phyloP scores from a whole-genome alignment of 2,113 vertebrate genomes.

The Cyanistes caeruleus region DNA sequence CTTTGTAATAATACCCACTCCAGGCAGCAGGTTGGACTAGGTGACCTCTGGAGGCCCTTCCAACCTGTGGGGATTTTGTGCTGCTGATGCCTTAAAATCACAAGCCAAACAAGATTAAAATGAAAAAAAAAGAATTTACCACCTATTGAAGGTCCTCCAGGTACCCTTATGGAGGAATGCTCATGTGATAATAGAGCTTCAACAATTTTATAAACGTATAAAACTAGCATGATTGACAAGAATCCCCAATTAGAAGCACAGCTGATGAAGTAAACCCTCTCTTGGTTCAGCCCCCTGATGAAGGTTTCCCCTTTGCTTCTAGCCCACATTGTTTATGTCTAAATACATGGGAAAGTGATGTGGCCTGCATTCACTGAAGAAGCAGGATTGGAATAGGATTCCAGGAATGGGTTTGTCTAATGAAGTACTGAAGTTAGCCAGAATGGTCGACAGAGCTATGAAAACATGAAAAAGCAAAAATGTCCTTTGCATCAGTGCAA shows the following conservation, averaged over 20 bases:
- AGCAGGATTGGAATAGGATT: not conserved
- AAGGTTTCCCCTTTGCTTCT: not conserved
- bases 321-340: not conserved
- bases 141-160: not conserved
- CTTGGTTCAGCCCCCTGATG: not conserved
- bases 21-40: not conserved
- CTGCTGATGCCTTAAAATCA: not conserved
- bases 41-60: not conserved
- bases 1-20: accelerated
- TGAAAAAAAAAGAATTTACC: not conserved
- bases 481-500: not conserved
- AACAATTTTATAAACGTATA: not conserved
- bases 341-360: not conserved
- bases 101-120: not conserved
- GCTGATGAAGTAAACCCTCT: not conserved
- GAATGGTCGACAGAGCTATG: not conserved
- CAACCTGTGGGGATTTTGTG: not conserved
- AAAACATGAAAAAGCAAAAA: not conserved
- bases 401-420: not conserved
- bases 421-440: no score
- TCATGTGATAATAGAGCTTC: accelerated
- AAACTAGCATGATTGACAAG: not conserved
- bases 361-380: no score
- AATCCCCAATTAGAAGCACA: not conserved
- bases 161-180: accelerated